Evolutionary conservation across 2,113 vertebrate species (phyloP), one percentile per base, ranked within the genome.

Genomic region (Varanus komodoensis): DNA sequence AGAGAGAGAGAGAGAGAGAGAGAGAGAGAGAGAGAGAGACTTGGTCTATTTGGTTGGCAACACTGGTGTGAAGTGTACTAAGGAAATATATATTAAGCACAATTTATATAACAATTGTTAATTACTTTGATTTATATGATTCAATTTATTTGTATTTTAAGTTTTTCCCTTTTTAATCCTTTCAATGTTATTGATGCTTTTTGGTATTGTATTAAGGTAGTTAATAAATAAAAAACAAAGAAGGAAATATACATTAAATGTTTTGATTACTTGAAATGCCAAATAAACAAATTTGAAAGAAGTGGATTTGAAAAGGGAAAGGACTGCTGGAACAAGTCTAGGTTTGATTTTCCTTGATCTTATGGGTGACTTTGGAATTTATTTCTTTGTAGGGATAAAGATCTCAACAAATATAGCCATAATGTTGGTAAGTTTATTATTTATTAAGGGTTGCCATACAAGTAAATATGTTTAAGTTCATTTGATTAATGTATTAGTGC

Each of bases 231-330:
- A 44, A 44, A 44, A 44, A 44, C 38, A 44, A 44, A 44, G 38
- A 4, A 44, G 82, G 64, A 48, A 48, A 67, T 29, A 64, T 61
- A 67, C 44, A 17, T 73, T 21, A 57, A 74, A 54, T 3, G 3
- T 23, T 12, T 21, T 3, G 54, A 82, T n/a, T 73, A 34, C 4
- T 74, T 34, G 32, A 74, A 86, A 34, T 85, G 3, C 23, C 5
- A 79, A 79, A 21, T 38, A 14, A 89, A 67, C 92, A 92, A 67
- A 91, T 80, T 61, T 57, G 54, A 69, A 84, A 64, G 81, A 91
- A 73, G 12, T 79, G 57, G 27, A 54, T 52, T 32, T 15, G 11
- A 4, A 25, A n/a, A 73, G 44, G 50, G 69, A 57, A 71, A 0
- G 8, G n/a, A 79, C 34, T 83, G 23, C 8, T 78, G 4, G 38